These are phyloP conservation scores for Dermolepida albohirtum DNA, from an alignment of 2,888 invertebrate species.

Conservation along the genomic window DNA sequence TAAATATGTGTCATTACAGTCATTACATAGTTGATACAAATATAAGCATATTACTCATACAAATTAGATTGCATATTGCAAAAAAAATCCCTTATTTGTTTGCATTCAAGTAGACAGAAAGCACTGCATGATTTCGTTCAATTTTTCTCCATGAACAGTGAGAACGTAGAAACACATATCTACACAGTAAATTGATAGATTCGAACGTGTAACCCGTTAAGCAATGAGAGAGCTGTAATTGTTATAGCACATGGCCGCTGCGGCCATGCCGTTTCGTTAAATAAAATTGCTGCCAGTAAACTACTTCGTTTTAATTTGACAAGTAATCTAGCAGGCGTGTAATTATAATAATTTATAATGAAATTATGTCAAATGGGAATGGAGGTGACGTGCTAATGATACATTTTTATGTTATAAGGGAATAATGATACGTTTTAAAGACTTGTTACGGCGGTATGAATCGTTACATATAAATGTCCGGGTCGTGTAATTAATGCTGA, in stretches of 20 bases:
- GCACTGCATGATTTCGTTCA: neutral
- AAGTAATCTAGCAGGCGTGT: conserved; percentile 37
- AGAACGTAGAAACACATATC: neutral
- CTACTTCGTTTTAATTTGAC: conserved; percentile 34
- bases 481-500: conserved; percentile 32
- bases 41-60: too few relatives aligned
- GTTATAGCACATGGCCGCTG: conserved; percentile 16
- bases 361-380: conserved; percentile 38
- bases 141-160: conserved; percentile 10
- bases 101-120: neutral
- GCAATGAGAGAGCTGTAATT: conserved; percentile 22
- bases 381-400: conserved; percentile 39
- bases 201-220: conserved; percentile 23
- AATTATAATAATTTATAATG: conserved; percentile 40
- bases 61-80: too few relatives aligned
- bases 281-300: conserved; percentile 24
- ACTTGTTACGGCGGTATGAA: conserved; percentile 21
- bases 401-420: conserved; percentile 39
- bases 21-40: too few relatives aligned
- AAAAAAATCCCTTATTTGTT: too few relatives aligned
- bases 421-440: conserved; percentile 33
- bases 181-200: conserved; percentile 7
- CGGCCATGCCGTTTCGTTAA: conserved; percentile 10
- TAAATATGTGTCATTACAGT: too few relatives aligned
- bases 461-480: conserved; percentile 27